Evolutionary conservation across 2,113 vertebrate genomes (phyloP).

Genomic region (Apus apus): DNA sequence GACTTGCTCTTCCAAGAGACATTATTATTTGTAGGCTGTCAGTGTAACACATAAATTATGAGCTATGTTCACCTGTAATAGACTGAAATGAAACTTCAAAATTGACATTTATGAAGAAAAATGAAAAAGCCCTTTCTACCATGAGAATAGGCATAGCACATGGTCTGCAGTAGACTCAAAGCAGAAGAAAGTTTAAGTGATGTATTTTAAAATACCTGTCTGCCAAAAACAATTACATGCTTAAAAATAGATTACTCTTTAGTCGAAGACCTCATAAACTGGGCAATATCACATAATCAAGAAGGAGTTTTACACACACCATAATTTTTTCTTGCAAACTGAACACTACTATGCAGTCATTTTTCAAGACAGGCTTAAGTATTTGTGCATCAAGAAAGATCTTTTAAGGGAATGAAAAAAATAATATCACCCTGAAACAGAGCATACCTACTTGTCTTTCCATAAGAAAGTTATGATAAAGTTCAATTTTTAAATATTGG

Average conservation of each 20-base stretch:
- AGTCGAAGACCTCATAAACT: neutral
- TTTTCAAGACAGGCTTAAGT: neutral
- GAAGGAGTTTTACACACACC: neutral
- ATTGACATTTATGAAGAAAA: conserved; percentile 73
- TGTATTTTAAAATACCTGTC: neutral
- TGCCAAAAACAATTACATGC: conserved; percentile 15
- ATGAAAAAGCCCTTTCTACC: conserved; percentile 42
- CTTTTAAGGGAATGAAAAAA: neutral
- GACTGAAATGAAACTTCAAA: conserved; percentile 64
- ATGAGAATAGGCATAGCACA: neutral
- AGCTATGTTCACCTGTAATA: conserved; percentile 45
- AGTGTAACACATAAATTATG: conserved; percentile 59
- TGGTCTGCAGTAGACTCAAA: neutral
- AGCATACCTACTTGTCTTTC: neutral
- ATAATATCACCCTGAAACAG: neutral
- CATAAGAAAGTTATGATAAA: neutral
- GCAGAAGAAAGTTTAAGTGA: neutral
- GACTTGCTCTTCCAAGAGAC: conserved; percentile 49
- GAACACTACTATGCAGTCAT: neutral
- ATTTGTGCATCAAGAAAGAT: neutral
- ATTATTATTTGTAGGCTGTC: conserved; percentile 57
- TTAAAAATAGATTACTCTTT: conserved; percentile 24
- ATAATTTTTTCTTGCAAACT: neutral
- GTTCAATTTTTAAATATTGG: neutral
- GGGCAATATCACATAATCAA: neutral